Percentiles rank a stretch among this genome's conserved stretches.
Evolutionary conservation across 2,888 invertebrate species (phyloP).

Genomic region (Epinotia brunnichana): DNA sequence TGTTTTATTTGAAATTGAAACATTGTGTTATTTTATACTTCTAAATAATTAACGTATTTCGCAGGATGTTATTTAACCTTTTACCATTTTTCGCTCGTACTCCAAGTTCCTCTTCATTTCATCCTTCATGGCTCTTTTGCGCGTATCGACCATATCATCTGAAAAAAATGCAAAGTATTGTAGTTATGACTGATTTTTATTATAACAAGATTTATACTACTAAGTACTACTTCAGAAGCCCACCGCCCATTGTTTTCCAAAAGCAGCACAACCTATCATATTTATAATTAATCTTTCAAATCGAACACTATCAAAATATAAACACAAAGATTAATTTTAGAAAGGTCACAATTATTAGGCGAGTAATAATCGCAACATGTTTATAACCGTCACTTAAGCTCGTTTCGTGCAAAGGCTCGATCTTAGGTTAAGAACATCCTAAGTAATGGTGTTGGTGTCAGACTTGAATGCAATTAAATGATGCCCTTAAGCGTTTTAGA

Average conservation of each 20-base stretch:
- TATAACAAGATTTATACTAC: no score
- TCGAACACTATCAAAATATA: neutral
- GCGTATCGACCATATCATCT: slow-evolving; percentile 85
- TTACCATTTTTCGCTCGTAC: slow-evolving; percentile 84
- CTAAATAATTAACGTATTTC: no score
- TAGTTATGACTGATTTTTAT: neutral
- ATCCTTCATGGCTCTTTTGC: slow-evolving; percentile 76
- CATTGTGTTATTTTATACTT: no score
- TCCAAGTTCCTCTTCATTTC: slow-evolving; percentile 76
- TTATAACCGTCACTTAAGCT: slow-evolving; percentile 38
- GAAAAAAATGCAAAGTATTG: slow-evolving; percentile 53
- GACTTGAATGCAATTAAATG: slow-evolving; percentile 25
- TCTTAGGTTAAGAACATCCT: slow-evolving; percentile 14
- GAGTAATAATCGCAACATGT: slow-evolving; percentile 5
- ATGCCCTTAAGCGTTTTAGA: slow-evolving; percentile 33
- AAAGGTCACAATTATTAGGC: slow-evolving; percentile 30
- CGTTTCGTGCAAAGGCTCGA: slow-evolving; percentile 17
- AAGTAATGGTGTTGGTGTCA: slow-evolving; percentile 1
- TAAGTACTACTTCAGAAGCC: no score
- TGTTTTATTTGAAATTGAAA: no score
- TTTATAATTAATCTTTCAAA: no score
- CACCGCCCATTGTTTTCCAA: neutral
- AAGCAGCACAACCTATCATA: neutral
- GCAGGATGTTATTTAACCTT: slow-evolving; percentile 41
- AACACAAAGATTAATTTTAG: neutral